These are phyloP conservation scores for Mormyrus lacerda DNA, from an alignment of 2,113 vertebrate genomes.

Conservation along the genomic window DNA sequence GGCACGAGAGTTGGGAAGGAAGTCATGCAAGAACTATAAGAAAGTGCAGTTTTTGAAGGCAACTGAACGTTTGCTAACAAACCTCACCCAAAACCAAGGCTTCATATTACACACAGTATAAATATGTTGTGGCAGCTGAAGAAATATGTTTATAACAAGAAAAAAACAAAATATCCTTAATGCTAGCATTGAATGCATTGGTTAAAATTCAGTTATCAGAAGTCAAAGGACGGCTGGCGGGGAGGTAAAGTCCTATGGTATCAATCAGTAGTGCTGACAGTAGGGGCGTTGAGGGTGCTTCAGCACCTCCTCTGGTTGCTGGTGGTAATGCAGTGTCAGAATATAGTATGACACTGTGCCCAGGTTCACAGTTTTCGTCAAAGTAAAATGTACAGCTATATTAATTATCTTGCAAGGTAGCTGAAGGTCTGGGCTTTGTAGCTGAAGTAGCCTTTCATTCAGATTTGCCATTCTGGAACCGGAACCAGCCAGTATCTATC, in stretches of 20 bases:
- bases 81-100: background rate
- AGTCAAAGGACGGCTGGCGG: background rate
- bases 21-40: background rate
- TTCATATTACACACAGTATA: background rate
- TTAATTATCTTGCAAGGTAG: slow-evolving; percentile 31
- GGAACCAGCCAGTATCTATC: slow-evolving; percentile 8
- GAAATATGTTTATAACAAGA: background rate
- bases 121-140: background rate
- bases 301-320: background rate
- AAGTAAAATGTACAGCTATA: background rate
- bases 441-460: slow-evolving; percentile 30
- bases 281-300: background rate
- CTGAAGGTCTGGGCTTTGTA: slow-evolving; percentile 19
- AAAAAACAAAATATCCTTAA: background rate
- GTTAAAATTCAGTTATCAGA: background rate
- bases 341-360: background rate
- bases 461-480: slow-evolving; percentile 24
- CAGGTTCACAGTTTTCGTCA: background rate
- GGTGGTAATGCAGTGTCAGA: background rate
- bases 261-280: slow-evolving; percentile 32
- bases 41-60: background rate
- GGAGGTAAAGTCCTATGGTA: slow-evolving; percentile 23
- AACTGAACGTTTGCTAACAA: background rate
- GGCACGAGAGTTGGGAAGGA: background rate
- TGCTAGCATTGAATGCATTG: background rate